phyloP scores from a whole-genome alignment of 2,797 vertebrate species.

The Eidolon dupreanum region DNA sequence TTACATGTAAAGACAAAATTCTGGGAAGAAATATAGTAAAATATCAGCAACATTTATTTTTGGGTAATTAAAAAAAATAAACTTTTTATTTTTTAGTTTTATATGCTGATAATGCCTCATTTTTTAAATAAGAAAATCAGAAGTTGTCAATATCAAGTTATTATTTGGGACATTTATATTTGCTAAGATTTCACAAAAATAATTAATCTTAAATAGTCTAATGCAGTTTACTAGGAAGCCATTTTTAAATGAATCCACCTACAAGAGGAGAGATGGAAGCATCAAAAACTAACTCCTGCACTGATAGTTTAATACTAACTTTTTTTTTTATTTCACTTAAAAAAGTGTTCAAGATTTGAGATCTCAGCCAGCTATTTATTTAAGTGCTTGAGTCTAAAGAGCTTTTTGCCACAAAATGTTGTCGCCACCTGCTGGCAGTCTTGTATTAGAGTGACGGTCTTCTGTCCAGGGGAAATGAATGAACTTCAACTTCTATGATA shows the following conservation, averaged over 20 bases:
- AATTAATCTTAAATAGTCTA: not conserved
- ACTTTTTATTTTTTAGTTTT: not conserved
- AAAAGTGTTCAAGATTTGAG: not conserved
- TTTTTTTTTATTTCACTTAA: not conserved
- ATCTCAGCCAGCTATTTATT: not conserved
- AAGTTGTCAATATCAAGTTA: not conserved
- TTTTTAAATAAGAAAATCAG: not conserved
- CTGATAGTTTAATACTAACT: not conserved
- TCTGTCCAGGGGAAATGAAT: not conserved
- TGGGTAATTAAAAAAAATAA: not conserved
- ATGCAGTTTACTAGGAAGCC: not conserved
- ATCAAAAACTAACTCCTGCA: not conserved
- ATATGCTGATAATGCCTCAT: not conserved
- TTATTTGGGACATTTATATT: not conserved
- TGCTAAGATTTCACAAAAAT: not conserved
- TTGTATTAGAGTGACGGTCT: not conserved
- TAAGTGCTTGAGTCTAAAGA: not conserved
- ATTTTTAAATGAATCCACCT: not conserved
- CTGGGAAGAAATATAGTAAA: not conserved
- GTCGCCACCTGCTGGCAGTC: constrained; percentile 32
- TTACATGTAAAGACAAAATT: not conserved
- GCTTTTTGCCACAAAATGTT: not conserved
- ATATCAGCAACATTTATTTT: not conserved
- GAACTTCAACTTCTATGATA: not conserved
- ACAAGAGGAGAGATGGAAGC: not conserved